Percentiles rank a stretch among this genome's conserved stretches.
Evolutionary conservation across 2,888 invertebrate genomes (phyloP).

Genomic region (Cephus pygmeus): DNA sequence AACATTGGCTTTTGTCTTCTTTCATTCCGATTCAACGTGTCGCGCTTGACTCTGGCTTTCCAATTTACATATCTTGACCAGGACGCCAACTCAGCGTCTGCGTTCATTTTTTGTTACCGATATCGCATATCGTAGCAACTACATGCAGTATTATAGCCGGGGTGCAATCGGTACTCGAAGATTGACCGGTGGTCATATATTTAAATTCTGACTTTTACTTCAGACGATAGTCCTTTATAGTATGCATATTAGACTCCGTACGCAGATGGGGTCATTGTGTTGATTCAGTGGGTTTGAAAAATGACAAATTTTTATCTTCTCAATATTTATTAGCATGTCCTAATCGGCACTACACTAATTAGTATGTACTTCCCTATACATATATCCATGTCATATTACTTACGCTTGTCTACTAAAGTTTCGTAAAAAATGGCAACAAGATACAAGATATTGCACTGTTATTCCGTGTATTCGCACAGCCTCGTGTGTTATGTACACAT

Average conservation of each 20-base stretch:
- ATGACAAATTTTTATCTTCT: not conserved
- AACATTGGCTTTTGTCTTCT: not conserved
- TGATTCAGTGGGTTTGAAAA: not conserved
- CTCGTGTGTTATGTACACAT: not conserved
- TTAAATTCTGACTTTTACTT: not conserved
- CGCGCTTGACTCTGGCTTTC: not conserved
- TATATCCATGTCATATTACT: not conserved
- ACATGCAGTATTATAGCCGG: not conserved
- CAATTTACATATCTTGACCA: constrained; percentile 7
- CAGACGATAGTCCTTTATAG: not conserved
- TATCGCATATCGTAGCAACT: not conserved
- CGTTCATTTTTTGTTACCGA: not conserved
- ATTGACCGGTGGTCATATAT: not conserved
- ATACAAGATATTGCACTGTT: not conserved
- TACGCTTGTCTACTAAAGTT: not conserved
- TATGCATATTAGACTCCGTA: not conserved
- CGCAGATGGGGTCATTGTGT: not conserved
- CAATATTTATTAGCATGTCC: not conserved
- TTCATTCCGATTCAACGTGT: constrained; percentile 1
- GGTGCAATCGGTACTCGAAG: not conserved
- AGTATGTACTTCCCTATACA: not conserved
- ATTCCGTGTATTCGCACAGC: not conserved
- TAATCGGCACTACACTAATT: not conserved
- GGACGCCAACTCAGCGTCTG: not conserved
- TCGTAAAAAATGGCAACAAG: not conserved